phyloP scores from a whole-genome alignment of 1,140 invertebrate species.

The Leptinotarsa defecta region DNA sequence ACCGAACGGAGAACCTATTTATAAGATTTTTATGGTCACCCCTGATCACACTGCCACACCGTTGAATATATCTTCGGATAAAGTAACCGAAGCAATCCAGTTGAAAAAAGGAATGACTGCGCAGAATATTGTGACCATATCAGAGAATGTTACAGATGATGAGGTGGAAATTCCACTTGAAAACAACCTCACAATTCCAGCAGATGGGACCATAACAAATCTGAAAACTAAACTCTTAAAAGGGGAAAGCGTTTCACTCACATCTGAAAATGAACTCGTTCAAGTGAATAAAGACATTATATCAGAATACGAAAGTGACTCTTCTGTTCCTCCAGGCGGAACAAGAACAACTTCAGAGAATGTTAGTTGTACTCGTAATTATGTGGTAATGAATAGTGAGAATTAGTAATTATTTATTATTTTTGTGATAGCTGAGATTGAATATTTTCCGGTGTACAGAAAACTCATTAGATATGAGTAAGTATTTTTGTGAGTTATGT shows the following conservation, averaged over 20 bases:
- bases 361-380: background rate
- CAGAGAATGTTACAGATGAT: slow-evolving; percentile 18
- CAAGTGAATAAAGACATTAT: background rate
- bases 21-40: slow-evolving; percentile 58
- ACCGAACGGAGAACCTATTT: slow-evolving; percentile 49
- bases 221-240: background rate
- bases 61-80: slow-evolving; percentile 54
- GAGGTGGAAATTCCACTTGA: slow-evolving; percentile 11
- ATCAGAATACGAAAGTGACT: background rate
- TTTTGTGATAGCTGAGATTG: background rate
- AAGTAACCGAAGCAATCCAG: slow-evolving; percentile 25
- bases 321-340: background rate
- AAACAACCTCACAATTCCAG: slow-evolving; percentile 36
- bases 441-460: too few relatives aligned
- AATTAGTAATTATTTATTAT: background rate
- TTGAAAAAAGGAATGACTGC: slow-evolving; percentile 18
- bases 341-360: background rate
- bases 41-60: slow-evolving; percentile 52
- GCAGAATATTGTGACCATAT: slow-evolving; percentile 30
- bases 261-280: background rate
- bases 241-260: background rate
- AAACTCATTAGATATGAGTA: too few relatives aligned
- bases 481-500: too few relatives aligned
- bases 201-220: slow-evolving; percentile 27
- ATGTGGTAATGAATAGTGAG: slow-evolving; percentile 1